These are phyloP conservation scores for Dreissena rostriformis DNA, from an alignment of 1,140 invertebrate genomes.

Conservation along the genomic window DNA sequence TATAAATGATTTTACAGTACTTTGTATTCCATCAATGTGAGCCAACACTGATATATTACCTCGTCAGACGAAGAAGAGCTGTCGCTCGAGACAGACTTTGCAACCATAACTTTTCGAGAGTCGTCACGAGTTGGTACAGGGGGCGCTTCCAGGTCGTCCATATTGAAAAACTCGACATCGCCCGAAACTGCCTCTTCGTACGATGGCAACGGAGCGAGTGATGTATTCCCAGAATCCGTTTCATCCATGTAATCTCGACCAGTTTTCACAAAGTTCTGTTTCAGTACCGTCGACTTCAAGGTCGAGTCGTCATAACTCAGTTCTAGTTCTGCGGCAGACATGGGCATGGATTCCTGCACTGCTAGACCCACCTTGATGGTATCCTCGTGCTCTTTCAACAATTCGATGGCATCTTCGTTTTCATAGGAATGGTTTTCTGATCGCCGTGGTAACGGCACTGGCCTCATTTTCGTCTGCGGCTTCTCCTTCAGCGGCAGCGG, in stretches of 20 bases:
- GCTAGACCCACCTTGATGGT: conserved; percentile 20
- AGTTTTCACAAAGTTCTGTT: conserved; percentile 15
- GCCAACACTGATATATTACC: conserved; percentile 37
- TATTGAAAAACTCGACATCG: conserved; percentile 63
- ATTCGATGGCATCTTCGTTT: conserved; percentile 52
- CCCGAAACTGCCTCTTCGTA: conserved; percentile 62
- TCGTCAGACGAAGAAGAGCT: conserved; percentile 53
- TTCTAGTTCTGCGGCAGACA: conserved; percentile 22
- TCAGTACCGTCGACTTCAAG: conserved; percentile 15
- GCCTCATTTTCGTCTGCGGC: conserved; percentile 44
- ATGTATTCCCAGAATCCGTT: conserved; percentile 62
- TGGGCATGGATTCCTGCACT: background rate
- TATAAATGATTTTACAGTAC: no score
- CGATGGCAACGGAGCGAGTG: conserved; percentile 52
- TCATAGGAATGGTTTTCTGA: conserved; percentile 63
- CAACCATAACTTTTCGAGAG: conserved; percentile 27
- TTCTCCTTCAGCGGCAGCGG: conserved; percentile 11
- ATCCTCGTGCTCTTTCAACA: conserved; percentile 38
- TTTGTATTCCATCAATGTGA: no score
- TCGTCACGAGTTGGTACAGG: conserved; percentile 64
- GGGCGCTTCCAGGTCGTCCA: conserved; percentile 66
- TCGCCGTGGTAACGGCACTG: conserved; percentile 61
- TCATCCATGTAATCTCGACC: conserved; percentile 40
- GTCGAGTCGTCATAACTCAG: conserved; percentile 26
- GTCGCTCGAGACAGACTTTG: background rate